Percentiles rank a stretch among this genome's conserved stretches.
phyloP scores from a whole-genome alignment of 2,888 invertebrate species.

The Ornithoptera alexandrae region DNA sequence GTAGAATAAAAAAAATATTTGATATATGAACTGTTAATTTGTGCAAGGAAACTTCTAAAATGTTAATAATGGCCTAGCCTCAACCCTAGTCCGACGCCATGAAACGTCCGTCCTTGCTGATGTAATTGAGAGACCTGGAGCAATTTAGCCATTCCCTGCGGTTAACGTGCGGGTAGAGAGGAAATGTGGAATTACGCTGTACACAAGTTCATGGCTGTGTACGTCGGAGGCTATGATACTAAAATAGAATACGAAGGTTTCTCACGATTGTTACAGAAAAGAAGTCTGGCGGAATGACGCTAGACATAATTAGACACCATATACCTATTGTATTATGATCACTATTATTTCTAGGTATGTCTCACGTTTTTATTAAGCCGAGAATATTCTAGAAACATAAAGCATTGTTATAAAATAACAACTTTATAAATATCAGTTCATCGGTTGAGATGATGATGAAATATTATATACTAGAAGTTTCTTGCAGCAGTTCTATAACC shows the following conservation, averaged over 20 bases:
- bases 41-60: not conserved
- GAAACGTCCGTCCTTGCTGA: constrained; percentile 49
- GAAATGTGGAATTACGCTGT: constrained; percentile 19
- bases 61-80: not conserved
- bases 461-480: too few species aligned
- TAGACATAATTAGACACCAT: not conserved
- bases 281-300: not conserved
- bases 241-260: constrained; percentile 2
- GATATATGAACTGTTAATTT: not conserved
- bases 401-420: not conserved
- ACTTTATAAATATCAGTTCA: too few species aligned
- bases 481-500: too few species aligned
- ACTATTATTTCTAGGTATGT: not conserved
- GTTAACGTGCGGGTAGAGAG: constrained; percentile 34
- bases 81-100: constrained; percentile 7
- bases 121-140: constrained; percentile 50
- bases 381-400: not conserved
- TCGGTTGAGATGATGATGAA: too few species aligned
- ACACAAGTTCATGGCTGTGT: constrained; percentile 27
- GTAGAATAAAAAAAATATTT: too few species aligned
- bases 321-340: not conserved
- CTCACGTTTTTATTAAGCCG: not conserved
- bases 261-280: constrained; percentile 20
- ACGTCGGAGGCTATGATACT: not conserved
- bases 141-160: constrained; percentile 49